These are phyloP conservation scores for Rhineura floridana DNA, from an alignment of 2,113 vertebrate species.

Conservation along the genomic window DNA sequence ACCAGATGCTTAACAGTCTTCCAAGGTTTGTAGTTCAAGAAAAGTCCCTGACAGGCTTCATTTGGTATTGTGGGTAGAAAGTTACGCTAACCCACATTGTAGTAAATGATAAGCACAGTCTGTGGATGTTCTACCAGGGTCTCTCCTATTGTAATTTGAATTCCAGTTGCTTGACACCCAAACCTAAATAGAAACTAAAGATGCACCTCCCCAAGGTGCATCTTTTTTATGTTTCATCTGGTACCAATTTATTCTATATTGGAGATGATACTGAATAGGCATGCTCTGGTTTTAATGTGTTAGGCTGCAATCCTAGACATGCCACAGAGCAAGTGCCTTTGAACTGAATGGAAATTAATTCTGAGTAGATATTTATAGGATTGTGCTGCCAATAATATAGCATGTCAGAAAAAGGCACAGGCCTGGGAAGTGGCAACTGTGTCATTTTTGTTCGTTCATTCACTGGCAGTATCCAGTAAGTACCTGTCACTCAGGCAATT, in stretches of 20 bases:
- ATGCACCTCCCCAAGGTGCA: no score
- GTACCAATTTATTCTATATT: neutral
- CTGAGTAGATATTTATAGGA: neutral
- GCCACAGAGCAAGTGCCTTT: no score
- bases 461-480: neutral
- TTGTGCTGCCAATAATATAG: neutral
- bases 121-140: neutral
- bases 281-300: no score
- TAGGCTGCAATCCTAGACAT: neutral
- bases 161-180: neutral
- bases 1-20: neutral
- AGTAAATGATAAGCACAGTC: neutral
- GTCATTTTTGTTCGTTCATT: neutral
- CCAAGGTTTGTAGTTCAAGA: neutral
- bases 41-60: neutral
- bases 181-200: neutral
- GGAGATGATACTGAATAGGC: neutral
- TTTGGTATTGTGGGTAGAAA: neutral
- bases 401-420: neutral
- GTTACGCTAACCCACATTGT: no score
- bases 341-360: neutral
- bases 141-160: neutral
- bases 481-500: neutral
- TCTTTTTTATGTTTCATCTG: neutral
- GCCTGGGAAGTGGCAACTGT: neutral